Base-by-base conservation (phyloP, 2,797 vertebrate species). In the Halcyon chelicuti region DNA sequence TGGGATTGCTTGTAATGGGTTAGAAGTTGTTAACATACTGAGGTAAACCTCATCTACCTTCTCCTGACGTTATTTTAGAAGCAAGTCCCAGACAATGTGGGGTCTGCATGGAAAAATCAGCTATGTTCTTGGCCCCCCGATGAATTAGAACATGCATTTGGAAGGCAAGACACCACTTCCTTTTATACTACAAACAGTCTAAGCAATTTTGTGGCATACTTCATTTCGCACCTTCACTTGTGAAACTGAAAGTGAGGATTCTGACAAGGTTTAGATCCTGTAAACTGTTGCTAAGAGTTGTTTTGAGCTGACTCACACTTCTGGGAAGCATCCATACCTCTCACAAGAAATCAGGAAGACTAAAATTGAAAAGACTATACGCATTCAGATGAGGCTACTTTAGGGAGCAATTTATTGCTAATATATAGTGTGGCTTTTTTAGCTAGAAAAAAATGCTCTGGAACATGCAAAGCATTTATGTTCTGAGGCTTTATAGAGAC, bases 401-500 rank as follows among this genome's bases (percentile, higher is more conserved):
- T 16, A 67, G 26, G 47, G 15, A 74, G 19, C 5, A 55, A 63
- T 42, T 74, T 58, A 71, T 35, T 62, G 35, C 49, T 90, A 71
- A 74, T 26, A 44, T 4, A 62, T 9, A n/a, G 8, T 20, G n/a
- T 67, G 2, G 8, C 2, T 0, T 81, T 67, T 58, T 20, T 29
- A 15, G 4, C 35, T 65, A 75, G n/a, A 51, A 62, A 68, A 68
- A 82, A 52, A 33, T 21, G 23, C 35, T 68, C 54, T 58, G 49
- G 67, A 88, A 88, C 14, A 68, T 15, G 51, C 16, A 40, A 75
- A 12, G 10, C 7, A 44, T 7, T 17, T 12, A 60, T 15, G 14
- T 58, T 65, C 54, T 10, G 10, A 74, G 21, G n/a, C 12, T 78
- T 93, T 78, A 67, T 1, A 81, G 66, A 66, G 9, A 29, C 23